Evolutionary conservation across 2,888 invertebrate species (phyloP).

Genomic region (Drosophila mulleri): DNA sequence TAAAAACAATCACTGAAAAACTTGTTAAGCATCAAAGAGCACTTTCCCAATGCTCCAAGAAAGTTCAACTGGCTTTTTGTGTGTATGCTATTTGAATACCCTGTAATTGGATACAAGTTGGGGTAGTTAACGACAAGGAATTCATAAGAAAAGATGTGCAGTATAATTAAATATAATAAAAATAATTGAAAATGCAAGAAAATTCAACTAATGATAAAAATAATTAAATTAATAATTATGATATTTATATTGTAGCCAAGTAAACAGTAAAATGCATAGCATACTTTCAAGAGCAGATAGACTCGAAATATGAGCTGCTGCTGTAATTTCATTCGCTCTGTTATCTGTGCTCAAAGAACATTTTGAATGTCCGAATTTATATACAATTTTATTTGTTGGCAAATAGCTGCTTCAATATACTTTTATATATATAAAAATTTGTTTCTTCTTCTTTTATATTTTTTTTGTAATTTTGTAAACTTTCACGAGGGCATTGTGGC

Average conservation of each 20-base stretch:
- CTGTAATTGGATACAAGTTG: background rate
- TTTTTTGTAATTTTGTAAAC: slow-evolving; percentile 42
- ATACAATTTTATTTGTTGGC: background rate
- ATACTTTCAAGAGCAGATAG: background rate
- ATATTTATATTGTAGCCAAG: background rate
- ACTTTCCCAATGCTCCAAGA: slow-evolving; percentile 34
- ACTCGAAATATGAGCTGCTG: background rate
- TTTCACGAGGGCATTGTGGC: slow-evolving; percentile 59
- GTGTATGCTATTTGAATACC: slow-evolving; percentile 11
- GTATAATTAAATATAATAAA: no score
- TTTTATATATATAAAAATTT: background rate
- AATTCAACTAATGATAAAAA: background rate
- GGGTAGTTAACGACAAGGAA: background rate
- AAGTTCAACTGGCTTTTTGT: slow-evolving; percentile 11
- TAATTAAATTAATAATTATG: background rate
- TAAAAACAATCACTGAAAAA: slow-evolving; percentile 56
- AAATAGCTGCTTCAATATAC: background rate
- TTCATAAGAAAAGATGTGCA: background rate
- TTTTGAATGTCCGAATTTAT: background rate
- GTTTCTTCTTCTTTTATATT: background rate
- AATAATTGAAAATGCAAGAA: background rate
- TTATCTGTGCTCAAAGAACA: slow-evolving; percentile 1
- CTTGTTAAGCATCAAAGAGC: slow-evolving; percentile 64
- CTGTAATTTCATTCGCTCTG: slow-evolving; percentile 1
- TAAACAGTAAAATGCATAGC: background rate